phyloP scores from a whole-genome alignment of 2,888 invertebrate genomes.

The Xestia rhomboidea region DNA sequence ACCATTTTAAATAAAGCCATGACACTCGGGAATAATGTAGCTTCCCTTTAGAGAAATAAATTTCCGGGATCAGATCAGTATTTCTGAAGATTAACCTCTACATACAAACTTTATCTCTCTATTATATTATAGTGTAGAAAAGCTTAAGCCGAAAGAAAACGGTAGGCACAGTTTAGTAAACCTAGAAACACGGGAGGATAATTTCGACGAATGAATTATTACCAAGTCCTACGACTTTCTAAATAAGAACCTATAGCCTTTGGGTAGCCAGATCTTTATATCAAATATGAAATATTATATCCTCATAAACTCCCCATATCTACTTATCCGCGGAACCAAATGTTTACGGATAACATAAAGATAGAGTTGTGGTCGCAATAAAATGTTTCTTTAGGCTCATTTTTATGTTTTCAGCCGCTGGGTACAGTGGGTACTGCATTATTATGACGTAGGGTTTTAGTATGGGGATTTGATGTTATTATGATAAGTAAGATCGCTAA shows the following conservation, averaged over 20 bases:
- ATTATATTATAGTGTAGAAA: background rate
- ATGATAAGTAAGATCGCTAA: constrained; percentile 24
- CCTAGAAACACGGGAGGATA: background rate
- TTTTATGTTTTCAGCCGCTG: constrained; percentile 47
- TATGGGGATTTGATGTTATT: constrained; percentile 19
- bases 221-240: background rate
- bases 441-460: constrained; percentile 35
- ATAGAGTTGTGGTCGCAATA: constrained; percentile 57
- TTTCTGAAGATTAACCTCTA: background rate
- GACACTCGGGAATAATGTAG: background rate
- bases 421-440: constrained; percentile 22
- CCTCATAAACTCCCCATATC: constrained; percentile 45
- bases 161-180: background rate
- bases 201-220: constrained; percentile 1
- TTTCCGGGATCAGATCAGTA: background rate
- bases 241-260: background rate
- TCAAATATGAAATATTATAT: constrained; percentile 32
- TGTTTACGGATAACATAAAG: constrained; percentile 62
- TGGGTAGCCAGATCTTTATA: constrained; percentile 26
- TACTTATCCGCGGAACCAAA: constrained; percentile 55
- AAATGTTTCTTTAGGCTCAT: constrained; percentile 61
- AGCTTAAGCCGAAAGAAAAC: background rate
- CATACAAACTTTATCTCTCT: background rate
- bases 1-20: background rate
- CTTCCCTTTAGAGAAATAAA: background rate